phyloP scores from a whole-genome alignment of 2,113 vertebrate genomes.

The Maccullochella peelii region DNA sequence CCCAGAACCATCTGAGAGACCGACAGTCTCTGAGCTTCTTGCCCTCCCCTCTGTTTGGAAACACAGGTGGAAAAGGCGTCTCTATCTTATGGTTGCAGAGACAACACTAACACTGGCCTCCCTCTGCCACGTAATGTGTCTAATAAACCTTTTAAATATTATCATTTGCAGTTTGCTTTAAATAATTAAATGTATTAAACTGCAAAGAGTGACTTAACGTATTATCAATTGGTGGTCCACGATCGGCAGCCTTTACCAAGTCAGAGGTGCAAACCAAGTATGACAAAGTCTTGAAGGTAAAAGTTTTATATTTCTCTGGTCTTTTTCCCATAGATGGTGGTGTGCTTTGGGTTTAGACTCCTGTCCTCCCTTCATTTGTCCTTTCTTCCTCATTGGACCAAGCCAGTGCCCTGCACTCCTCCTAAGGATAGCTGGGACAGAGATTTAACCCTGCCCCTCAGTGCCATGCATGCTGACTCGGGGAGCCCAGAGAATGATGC shows the following conservation, averaged over 20 bases:
- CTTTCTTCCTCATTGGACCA: constrained; percentile 55
- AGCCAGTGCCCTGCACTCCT: constrained; percentile 84
- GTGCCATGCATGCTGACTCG: constrained; percentile 69
- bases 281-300: too few species aligned
- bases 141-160: neutral
- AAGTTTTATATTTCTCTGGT: neutral
- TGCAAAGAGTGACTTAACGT: neutral
- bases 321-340: constrained; percentile 38
- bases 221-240: too few species aligned
- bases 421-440: constrained; percentile 78
- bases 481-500: constrained; percentile 82
- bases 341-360: constrained; percentile 78
- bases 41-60: constrained; percentile 83
- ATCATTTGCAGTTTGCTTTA: neutral
- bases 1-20: constrained; percentile 84
- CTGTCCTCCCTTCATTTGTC: constrained; percentile 76
- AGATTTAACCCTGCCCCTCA: constrained; percentile 80
- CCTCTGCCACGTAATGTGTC: constrained; percentile 83
- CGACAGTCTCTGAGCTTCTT: constrained; percentile 85
- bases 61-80: constrained; percentile 80
- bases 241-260: neutral
- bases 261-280: neutral
- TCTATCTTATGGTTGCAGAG: constrained; percentile 77
- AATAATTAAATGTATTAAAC: neutral
- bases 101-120: constrained; percentile 75